Evolutionary conservation across 2,888 invertebrate species (phyloP).

Genomic region (Caenorhabditis macrosperma): DNA sequence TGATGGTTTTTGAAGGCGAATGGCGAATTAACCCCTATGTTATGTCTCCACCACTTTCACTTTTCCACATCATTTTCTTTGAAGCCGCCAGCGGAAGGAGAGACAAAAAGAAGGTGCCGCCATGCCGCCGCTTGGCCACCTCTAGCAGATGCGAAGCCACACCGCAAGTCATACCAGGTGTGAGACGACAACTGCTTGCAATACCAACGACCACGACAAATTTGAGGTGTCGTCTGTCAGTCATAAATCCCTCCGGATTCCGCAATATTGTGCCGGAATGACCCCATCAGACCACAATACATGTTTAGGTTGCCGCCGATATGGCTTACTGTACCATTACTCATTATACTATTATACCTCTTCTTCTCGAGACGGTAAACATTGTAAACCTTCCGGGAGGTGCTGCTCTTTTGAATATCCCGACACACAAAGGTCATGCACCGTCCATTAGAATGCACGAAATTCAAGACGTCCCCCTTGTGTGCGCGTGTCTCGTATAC

Average conservation of each 20-base stretch:
- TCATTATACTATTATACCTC: constrained; percentile 26
- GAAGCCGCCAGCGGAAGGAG: background rate
- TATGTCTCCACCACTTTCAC: background rate
- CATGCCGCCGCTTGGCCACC: too few relatives aligned
- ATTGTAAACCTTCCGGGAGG: constrained; percentile 29
- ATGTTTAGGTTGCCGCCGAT: background rate
- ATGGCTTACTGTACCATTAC: constrained; percentile 1
- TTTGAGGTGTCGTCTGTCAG: constrained; percentile 2
- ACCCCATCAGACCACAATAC: constrained; percentile 5
- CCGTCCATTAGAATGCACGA: constrained; percentile 25
- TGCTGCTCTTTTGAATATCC: constrained; percentile 27
- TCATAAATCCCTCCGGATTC: constrained; percentile 2
- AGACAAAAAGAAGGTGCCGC: constrained; percentile 8
- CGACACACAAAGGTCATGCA: constrained; percentile 24
- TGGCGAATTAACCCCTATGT: constrained; percentile 11
- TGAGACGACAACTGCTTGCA: constrained; percentile 19
- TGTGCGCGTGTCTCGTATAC: background rate
- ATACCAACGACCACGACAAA: background rate
- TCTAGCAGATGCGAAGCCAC: constrained; percentile 9
- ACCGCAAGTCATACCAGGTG: constrained; percentile 29
- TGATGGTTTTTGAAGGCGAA: background rate
- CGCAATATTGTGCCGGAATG: constrained; percentile 5
- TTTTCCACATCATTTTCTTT: constrained; percentile 27
- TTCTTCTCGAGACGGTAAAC: constrained; percentile 23
- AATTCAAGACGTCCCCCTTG: constrained; percentile 13